Conservation (phyloP, 2,797 vertebrate species). For the Glyptemys insculpta region DNA sequence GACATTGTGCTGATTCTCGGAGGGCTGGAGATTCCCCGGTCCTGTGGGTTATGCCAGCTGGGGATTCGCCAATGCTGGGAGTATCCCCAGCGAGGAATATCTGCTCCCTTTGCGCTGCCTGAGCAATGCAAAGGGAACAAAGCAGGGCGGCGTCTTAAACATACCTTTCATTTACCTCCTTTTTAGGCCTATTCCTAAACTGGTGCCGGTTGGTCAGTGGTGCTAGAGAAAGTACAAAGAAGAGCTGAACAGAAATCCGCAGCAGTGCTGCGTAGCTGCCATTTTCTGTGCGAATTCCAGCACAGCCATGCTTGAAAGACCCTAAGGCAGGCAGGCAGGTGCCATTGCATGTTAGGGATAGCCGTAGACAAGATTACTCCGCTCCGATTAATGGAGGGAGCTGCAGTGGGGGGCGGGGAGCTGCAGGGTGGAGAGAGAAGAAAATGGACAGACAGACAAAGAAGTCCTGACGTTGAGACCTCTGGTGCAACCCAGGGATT, state of each 20-base stretch:
- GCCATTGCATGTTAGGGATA: background rate
- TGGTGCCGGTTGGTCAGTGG: background rate
- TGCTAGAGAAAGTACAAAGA: background rate
- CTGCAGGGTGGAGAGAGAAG: background rate
- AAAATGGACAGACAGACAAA: background rate
- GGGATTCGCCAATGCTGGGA: too few species aligned
- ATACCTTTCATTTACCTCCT: background rate
- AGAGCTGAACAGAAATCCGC: background rate
- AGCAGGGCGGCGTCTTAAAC: background rate
- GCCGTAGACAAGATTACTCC: background rate
- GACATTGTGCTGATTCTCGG: too few species aligned
- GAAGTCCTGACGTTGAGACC: background rate
- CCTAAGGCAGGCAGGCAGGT: background rate
- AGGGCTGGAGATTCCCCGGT: background rate
- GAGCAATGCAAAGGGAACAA: constrained; percentile 20
- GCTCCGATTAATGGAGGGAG: background rate
- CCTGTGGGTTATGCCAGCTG: too few species aligned
- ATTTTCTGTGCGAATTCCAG: background rate
- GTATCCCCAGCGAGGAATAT: too few species aligned
- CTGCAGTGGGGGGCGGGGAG: background rate
- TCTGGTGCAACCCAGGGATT: background rate
- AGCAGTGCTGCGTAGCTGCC: background rate
- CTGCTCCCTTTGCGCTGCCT: background rate
- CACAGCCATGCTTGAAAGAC: background rate
- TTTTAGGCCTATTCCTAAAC: background rate